A percentile compares a stretch with the other conserved stretches of the same genome.
Evolutionary conservation across 1,140 invertebrate species (phyloP).

Genomic region (Sinella curviseta): DNA sequence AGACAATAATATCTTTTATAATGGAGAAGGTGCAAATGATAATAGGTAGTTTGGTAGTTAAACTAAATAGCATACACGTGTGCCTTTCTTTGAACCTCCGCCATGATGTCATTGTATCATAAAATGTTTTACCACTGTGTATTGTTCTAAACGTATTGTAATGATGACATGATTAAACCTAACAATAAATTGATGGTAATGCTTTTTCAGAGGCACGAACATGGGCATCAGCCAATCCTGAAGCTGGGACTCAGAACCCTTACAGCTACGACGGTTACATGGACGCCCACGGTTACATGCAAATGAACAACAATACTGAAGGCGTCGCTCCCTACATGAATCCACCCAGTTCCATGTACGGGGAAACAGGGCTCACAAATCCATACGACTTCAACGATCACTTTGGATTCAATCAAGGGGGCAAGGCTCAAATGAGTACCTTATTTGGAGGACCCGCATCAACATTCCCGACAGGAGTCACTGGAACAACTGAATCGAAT

Average conservation of each 20-base stretch:
- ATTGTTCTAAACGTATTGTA: too few species aligned
- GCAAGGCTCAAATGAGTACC: neutral
- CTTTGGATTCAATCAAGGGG: neutral
- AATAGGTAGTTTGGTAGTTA: too few species aligned
- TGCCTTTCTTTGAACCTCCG: too few species aligned
- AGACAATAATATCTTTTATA: too few species aligned
- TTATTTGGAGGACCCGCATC: neutral
- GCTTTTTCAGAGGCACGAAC: slow-evolving; percentile 1
- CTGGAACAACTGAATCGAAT: neutral
- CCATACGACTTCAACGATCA: neutral
- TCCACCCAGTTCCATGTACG: neutral
- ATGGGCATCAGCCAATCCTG: neutral
- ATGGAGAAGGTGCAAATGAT: too few species aligned
- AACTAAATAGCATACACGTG: too few species aligned
- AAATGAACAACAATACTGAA: neutral
- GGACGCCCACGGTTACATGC: neutral
- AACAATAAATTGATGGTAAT: neutral
- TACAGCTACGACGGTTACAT: slow-evolving; percentile 12
- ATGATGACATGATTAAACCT: too few species aligned
- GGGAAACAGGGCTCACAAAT: neutral
- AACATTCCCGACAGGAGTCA: neutral
- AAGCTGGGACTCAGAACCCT: neutral
- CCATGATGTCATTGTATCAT: too few species aligned
- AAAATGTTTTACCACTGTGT: too few species aligned
- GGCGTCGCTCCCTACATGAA: neutral